Percentiles rank a stretch among this genome's conserved stretches.
These are phyloP conservation scores for Erpetoichthys calabaricus DNA, from an alignment of 2,797 vertebrate genomes.

Conservation along the genomic window DNA sequence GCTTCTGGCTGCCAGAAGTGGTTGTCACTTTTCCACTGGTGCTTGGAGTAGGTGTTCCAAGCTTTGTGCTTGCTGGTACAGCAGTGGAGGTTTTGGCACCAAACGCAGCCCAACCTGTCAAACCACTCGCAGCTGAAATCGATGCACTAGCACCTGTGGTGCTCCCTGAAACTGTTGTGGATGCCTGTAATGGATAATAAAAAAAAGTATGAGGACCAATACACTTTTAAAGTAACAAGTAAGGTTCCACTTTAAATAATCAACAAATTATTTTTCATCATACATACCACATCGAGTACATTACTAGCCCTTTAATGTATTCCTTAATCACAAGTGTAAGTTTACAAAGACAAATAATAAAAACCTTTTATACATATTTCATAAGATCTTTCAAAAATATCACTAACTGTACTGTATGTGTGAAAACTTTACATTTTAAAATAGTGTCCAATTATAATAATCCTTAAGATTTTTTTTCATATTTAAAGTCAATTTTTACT, in stretches of 20 bases:
- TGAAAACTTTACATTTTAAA: too few relatives aligned
- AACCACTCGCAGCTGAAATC: slow-evolving; percentile 66
- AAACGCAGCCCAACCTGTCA: slow-evolving; percentile 91
- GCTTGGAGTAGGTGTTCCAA: slow-evolving; percentile 56
- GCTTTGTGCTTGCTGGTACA: slow-evolving; percentile 61
- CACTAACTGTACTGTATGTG: too few relatives aligned
- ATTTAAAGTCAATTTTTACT: too few relatives aligned
- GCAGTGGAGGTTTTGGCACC: slow-evolving; percentile 76
- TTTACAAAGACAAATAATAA: too few relatives aligned
- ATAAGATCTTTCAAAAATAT: too few relatives aligned
- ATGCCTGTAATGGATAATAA: slow-evolving; percentile 44
- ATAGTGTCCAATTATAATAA: too few relatives aligned
- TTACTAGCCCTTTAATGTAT: too few relatives aligned
- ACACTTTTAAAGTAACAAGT: slow-evolving; percentile 12
- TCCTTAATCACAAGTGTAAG: too few relatives aligned
- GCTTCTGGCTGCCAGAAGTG: slow-evolving; percentile 65
- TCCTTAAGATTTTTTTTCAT: too few relatives aligned
- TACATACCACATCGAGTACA: too few relatives aligned
- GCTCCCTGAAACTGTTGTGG: slow-evolving; percentile 59
- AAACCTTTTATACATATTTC: too few relatives aligned
- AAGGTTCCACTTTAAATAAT: slow-evolving; percentile 6
- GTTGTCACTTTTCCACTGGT: slow-evolving; percentile 55
- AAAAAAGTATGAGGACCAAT: slow-evolving; percentile 20
- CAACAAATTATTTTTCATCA: neutral
- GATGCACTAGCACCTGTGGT: slow-evolving; percentile 56